A percentile compares a stretch with the other conserved stretches of the same genome.
phyloP scores from a whole-genome alignment of 1,140 invertebrate species.

The Papilio dardanus region DNA sequence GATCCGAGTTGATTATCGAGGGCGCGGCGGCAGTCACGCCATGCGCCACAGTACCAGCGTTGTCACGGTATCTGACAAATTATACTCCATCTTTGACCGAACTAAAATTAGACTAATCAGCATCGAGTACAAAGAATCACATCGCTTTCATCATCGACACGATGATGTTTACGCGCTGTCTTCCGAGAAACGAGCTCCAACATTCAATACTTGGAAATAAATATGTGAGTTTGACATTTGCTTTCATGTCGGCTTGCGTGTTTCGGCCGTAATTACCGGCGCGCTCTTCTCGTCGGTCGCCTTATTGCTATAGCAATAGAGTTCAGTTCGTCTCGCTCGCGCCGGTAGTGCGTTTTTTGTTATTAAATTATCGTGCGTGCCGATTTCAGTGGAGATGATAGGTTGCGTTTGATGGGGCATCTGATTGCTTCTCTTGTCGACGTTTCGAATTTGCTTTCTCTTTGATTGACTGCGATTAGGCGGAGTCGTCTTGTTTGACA shows the following conservation, averaged over 20 bases:
- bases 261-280: conserved; percentile 72
- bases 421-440: conserved; percentile 80
- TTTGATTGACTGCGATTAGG: conserved; percentile 77
- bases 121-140: conserved; percentile 78
- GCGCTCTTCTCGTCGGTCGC: conserved; percentile 44
- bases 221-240: conserved; percentile 82
- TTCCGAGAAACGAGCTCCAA: conserved; percentile 72
- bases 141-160: conserved; percentile 82
- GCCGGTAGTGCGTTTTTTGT: conserved; percentile 64
- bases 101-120: conserved; percentile 80
- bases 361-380: conserved; percentile 81
- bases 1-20: conserved; percentile 53
- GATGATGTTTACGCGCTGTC: conserved; percentile 76
- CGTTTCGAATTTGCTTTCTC: conserved; percentile 76
- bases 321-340: conserved; percentile 53
- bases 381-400: conserved; percentile 80
- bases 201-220: conserved; percentile 82
- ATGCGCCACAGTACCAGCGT: conserved; percentile 50
- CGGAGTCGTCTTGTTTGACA: conserved; percentile 61
- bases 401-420: conserved; percentile 75
- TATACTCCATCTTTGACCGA: conserved; percentile 57
- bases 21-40: conserved; percentile 50
- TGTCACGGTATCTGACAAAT: conserved; percentile 68
- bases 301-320: conserved; percentile 55
- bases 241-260: conserved; percentile 80